Percentiles rank a stretch among this genome's conserved stretches.
Evolutionary conservation across 2,888 invertebrate species (phyloP).

Genomic region (Trimorus sp.): DNA sequence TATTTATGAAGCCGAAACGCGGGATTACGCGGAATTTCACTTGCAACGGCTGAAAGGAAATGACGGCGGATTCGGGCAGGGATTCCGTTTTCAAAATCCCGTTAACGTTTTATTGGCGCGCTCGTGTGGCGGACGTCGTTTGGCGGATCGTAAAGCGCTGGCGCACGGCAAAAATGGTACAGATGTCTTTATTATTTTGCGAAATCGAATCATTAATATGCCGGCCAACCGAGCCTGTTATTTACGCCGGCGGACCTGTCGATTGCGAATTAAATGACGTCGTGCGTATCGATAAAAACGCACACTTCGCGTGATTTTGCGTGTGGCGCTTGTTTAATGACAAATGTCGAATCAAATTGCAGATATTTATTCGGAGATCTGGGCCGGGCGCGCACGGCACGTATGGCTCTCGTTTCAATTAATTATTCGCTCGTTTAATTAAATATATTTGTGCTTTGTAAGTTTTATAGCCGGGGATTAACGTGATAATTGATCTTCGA

Average conservation of each 20-base stretch:
- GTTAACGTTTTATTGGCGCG: slow-evolving; percentile 66
- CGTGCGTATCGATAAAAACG: too few relatives aligned
- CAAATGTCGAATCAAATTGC: slow-evolving; percentile 15
- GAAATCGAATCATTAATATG: slow-evolving; percentile 65
- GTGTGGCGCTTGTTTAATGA: slow-evolving; percentile 16
- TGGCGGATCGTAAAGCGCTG: slow-evolving; percentile 68
- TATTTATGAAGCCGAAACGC: slow-evolving; percentile 33
- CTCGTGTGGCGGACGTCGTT: slow-evolving; percentile 68
- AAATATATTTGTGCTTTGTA: slow-evolving; percentile 14
- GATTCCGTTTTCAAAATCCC: slow-evolving; percentile 58
- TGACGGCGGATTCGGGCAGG: neutral
- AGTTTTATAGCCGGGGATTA: neutral
- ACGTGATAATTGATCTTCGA: too few relatives aligned
- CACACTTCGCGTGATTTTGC: slow-evolving; percentile 20
- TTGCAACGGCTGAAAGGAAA: slow-evolving; percentile 12
- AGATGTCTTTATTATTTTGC: slow-evolving; percentile 67
- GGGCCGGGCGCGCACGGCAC: too few relatives aligned
- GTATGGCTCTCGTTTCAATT: neutral
- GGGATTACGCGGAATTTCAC: slow-evolving; percentile 32
- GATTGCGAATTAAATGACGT: slow-evolving; percentile 34
- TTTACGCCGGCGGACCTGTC: slow-evolving; percentile 19
- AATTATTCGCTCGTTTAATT: slow-evolving; percentile 15
- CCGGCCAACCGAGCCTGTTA: slow-evolving; percentile 13
- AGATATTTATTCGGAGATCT: neutral
- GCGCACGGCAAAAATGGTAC: slow-evolving; percentile 56